Conservation (phyloP, 2,888 invertebrate species). For the Aelia acuminata region DNA sequence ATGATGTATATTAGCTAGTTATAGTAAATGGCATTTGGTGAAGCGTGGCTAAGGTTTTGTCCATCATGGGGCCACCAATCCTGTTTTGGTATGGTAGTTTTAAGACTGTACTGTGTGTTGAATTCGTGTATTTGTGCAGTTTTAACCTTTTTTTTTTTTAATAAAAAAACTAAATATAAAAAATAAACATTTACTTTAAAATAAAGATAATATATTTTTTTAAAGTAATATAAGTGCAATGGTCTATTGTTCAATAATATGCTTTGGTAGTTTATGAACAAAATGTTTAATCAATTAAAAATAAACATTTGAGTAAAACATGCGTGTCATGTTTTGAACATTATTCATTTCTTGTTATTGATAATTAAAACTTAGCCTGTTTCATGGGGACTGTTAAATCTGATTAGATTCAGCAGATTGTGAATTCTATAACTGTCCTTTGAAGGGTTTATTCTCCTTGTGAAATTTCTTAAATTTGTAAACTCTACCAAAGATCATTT, state of each 20-base stretch:
- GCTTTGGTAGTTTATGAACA: constrained; percentile 11
- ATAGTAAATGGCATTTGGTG: constrained; percentile 1
- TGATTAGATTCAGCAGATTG: neutral
- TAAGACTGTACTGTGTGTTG: constrained; percentile 41
- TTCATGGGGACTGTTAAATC: neutral
- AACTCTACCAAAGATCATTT: constrained; percentile 33
- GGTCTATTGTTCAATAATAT: constrained; percentile 19
- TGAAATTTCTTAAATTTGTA: constrained; percentile 25
- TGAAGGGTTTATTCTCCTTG: neutral
- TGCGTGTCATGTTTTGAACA: neutral
- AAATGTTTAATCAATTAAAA: constrained; percentile 6
- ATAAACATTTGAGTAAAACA: neutral
- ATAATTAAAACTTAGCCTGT: constrained; percentile 5
- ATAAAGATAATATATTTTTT: constrained; percentile 42
- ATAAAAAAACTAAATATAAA: neutral
- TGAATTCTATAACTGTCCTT: neutral
- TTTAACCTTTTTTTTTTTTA: constrained; percentile 3
- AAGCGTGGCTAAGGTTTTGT: constrained; percentile 19
- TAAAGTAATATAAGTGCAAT: constrained; percentile 44
- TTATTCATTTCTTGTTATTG: constrained; percentile 14
- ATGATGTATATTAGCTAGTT: neutral
- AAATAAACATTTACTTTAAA: constrained; percentile 44
- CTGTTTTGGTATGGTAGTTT: neutral
- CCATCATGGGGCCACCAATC: constrained; percentile 6
- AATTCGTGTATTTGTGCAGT: constrained; percentile 18